Conservation (phyloP, 2,113 vertebrate genomes). For the Tetrax tetrax region DNA sequence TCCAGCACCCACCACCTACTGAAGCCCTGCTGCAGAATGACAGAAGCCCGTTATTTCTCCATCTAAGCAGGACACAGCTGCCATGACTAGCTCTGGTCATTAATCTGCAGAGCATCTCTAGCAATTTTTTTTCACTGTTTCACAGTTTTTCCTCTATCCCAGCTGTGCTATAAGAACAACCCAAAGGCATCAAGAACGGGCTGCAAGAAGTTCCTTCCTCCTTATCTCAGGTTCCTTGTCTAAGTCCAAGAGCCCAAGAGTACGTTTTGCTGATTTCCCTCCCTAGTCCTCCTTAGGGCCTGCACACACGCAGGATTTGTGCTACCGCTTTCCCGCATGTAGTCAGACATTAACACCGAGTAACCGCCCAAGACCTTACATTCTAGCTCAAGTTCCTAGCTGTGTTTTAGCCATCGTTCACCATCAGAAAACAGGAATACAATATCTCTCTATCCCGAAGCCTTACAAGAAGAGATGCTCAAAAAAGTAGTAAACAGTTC, state of each 20-base stretch:
- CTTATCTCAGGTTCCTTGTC: not conserved
- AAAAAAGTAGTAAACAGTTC: not conserved
- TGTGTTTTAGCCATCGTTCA: accelerated
- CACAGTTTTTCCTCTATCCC: not conserved
- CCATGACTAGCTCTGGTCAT: not conserved
- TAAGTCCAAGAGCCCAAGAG: not conserved
- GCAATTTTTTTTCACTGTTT: not conserved
- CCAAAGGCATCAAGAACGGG: not conserved
- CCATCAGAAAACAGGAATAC: accelerated
- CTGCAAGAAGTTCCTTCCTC: not conserved
- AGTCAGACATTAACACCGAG: not conserved
- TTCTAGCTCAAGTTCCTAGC: accelerated
- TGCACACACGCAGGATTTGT: accelerated
- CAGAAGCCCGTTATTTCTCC: not conserved
- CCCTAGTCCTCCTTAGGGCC: not conserved
- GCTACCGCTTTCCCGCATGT: not conserved
- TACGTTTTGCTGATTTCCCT: not conserved
- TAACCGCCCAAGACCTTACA: not conserved
- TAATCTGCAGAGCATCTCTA: not conserved
- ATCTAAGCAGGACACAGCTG: not conserved
- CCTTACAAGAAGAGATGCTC: accelerated
- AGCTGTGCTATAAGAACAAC: not conserved
- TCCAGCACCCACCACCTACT: not conserved
- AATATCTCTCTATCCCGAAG: not conserved
- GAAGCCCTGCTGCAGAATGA: not conserved